A percentile compares a stretch with the other conserved stretches of the same genome.
Evolutionary conservation across 1,140 invertebrate species (phyloP).

Genomic region (Drosophila repletoides): DNA sequence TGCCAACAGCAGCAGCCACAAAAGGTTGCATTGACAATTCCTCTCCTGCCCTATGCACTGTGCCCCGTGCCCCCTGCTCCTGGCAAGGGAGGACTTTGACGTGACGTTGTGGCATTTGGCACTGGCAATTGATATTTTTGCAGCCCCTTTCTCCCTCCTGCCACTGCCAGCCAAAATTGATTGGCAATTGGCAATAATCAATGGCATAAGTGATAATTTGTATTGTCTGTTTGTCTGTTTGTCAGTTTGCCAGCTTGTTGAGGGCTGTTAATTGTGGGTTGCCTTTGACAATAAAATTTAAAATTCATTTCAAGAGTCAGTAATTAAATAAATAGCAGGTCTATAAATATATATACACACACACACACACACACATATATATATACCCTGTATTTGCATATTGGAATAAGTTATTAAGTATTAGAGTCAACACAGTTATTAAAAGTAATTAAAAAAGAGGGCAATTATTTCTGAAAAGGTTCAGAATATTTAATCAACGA

Average conservation of each 20-base stretch:
- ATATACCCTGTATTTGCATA: too few species aligned
- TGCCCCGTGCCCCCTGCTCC: neutral
- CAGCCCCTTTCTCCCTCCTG: slow-evolving; percentile 23
- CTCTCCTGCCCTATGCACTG: neutral
- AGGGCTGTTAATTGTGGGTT: slow-evolving; percentile 23
- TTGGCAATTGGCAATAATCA: slow-evolving; percentile 75
- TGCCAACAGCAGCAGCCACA: slow-evolving; percentile 31
- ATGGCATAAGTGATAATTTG: slow-evolving; percentile 72
- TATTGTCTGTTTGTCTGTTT: slow-evolving; percentile 57
- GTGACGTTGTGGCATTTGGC: slow-evolving; percentile 25
- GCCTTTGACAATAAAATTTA: slow-evolving; percentile 4
- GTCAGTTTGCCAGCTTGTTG: slow-evolving; percentile 12
- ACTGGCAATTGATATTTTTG: slow-evolving; percentile 43
- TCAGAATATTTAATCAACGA: too few species aligned
- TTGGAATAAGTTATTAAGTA: too few species aligned
- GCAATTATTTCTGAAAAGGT: too few species aligned
- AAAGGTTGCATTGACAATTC: slow-evolving; percentile 10
- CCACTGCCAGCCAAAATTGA: slow-evolving; percentile 43
- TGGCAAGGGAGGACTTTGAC: neutral
- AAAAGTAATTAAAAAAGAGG: too few species aligned
- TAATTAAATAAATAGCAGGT: neutral
- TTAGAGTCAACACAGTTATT: too few species aligned
- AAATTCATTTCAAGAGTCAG: neutral
- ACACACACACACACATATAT: too few species aligned
- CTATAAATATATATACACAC: too few species aligned